These are phyloP conservation scores for Lamprotornis superbus DNA, from an alignment of 2,113 vertebrate genomes.

Conservation along the genomic window DNA sequence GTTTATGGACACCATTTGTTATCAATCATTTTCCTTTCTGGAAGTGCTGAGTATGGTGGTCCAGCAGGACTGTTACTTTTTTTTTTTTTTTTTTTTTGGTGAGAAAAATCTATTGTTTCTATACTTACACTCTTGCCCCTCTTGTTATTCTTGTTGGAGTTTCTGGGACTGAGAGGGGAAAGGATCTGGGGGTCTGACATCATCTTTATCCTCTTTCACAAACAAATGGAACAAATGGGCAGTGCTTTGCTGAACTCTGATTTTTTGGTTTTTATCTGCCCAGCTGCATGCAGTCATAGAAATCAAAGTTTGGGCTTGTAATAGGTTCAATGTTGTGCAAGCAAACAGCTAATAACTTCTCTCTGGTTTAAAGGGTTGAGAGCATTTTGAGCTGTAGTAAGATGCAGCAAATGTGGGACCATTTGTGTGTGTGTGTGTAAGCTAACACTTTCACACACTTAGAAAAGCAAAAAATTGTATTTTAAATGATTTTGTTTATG, in stretches of 20 bases:
- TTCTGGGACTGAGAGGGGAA: neutral
- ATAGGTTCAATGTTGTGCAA: neutral
- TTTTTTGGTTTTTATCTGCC: neutral
- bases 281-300: neutral
- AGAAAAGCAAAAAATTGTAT: neutral
- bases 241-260: neutral
- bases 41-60: neutral
- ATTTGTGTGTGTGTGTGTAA: neutral
- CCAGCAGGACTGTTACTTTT: neutral
- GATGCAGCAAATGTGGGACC: neutral
- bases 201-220: neutral
- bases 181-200: neutral
- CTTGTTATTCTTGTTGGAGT: neutral
- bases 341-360: neutral
- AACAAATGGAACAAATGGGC: neutral
- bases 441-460: neutral
- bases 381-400: neutral
- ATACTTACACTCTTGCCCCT: neutral
- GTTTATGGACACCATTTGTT: neutral
- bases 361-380: neutral
- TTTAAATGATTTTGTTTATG: neutral
- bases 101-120: neutral
- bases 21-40: neutral
- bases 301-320: neutral
- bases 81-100: neutral